Conservation (phyloP, 2,888 invertebrate genomes). For the Penaeus monodon region DNA sequence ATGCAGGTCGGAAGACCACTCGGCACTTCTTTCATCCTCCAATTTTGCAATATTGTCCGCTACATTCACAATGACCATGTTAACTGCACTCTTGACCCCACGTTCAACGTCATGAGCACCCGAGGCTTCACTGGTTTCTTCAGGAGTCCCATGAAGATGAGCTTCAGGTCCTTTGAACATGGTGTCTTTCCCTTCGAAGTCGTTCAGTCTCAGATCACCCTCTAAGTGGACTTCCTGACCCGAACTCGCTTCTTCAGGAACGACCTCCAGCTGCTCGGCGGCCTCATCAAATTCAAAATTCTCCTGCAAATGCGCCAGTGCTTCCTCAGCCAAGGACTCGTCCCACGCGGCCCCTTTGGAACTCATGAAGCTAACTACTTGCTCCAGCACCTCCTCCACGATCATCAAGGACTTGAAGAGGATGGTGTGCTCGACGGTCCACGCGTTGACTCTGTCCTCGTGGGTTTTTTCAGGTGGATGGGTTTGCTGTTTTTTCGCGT, state of each 20-base stretch:
- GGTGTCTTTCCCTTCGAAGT: neutral
- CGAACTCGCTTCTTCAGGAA: conserved; percentile 5
- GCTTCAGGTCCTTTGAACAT: neutral
- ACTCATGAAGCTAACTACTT: neutral
- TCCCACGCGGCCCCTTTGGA: neutral
- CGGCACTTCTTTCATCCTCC: too few species aligned
- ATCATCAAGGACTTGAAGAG: neutral
- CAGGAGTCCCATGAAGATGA: too few species aligned
- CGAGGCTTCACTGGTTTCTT: neutral
- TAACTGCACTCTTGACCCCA: too few species aligned
- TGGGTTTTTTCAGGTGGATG: too few species aligned
- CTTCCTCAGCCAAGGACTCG: neutral
- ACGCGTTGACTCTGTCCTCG: too few species aligned
- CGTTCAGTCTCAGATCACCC: neutral
- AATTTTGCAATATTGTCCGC: too few species aligned
- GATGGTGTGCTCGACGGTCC: too few species aligned
- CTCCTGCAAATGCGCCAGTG: neutral
- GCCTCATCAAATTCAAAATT: neutral
- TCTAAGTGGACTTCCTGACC: neutral
- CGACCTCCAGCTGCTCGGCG: neutral
- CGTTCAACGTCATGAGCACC: too few species aligned
- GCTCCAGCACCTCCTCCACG: neutral
- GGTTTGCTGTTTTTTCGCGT: too few species aligned
- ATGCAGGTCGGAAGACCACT: too few species aligned
- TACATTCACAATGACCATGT: too few species aligned